Conservation (phyloP, 2,797 vertebrate genomes). For the Falco columbarius region DNA sequence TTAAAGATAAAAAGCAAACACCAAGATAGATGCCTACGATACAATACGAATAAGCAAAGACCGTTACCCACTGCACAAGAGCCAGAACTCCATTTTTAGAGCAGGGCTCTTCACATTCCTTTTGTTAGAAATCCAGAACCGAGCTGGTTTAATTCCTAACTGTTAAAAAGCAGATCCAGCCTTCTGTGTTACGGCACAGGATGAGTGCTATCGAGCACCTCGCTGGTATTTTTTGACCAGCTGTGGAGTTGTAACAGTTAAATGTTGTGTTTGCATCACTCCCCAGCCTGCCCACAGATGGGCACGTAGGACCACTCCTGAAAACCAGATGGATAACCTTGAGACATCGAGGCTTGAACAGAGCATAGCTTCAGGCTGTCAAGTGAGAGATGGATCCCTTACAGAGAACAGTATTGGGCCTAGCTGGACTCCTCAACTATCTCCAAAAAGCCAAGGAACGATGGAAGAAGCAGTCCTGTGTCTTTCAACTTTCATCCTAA, state of each 20-base stretch:
- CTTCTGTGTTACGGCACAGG: background rate
- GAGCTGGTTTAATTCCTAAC: background rate
- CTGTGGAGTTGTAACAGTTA: background rate
- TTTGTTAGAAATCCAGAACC: background rate
- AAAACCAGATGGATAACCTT: background rate
- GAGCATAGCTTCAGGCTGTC: background rate
- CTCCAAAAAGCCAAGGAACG: background rate
- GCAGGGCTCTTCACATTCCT: background rate
- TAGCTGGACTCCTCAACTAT: background rate
- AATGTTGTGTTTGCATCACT: background rate
- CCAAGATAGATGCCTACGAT: background rate
- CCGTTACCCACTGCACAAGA: background rate
- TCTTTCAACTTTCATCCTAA: background rate
- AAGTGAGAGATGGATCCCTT: background rate
- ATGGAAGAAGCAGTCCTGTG: background rate
- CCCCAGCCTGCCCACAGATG: background rate
- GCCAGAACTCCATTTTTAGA: background rate
- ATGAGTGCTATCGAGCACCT: background rate
- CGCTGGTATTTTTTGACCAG: background rate
- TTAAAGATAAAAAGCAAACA: background rate
- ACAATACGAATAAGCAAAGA: background rate
- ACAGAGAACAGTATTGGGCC: background rate
- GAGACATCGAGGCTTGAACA: background rate
- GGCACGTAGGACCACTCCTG: background rate
- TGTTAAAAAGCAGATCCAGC: background rate